A percentile compares a stretch with the other conserved stretches of the same genome.
These are phyloP conservation scores for Heliconius hermathena DNA, from an alignment of 1,140 invertebrate genomes.

Conservation along the genomic window DNA sequence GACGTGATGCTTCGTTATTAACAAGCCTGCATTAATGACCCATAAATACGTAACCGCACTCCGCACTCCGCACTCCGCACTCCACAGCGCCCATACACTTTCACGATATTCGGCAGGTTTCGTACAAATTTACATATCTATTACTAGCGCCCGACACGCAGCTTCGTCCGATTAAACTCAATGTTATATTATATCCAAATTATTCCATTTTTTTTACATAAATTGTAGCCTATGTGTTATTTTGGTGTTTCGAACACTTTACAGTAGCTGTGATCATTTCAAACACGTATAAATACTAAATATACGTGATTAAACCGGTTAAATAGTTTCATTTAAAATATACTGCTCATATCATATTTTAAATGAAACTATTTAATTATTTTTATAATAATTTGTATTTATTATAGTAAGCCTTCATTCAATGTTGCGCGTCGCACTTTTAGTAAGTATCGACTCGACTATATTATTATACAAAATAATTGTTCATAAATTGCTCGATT, in stretches of 20 bases:
- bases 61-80: slow-evolving; percentile 34
- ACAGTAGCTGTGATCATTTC: too few relatives aligned
- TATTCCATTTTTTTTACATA: too few relatives aligned
- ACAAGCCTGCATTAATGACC: slow-evolving; percentile 76
- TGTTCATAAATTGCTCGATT: neutral
- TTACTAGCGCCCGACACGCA: too few relatives aligned
- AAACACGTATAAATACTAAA: too few relatives aligned
- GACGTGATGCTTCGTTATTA: slow-evolving; percentile 78
- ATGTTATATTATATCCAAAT: too few relatives aligned
- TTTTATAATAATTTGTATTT: neutral
- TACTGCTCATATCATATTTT: neutral
- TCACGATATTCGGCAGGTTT: slow-evolving; percentile 44
- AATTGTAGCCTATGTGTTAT: too few relatives aligned
- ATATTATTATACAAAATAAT: neutral
- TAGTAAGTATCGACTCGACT: neutral
- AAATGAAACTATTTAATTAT: neutral
- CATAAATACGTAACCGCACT: slow-evolving; percentile 66
- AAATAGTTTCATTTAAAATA: neutral
- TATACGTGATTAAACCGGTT: too few relatives aligned
- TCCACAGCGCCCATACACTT: slow-evolving; percentile 50
- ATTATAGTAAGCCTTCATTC: neutral
- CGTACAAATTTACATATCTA: neutral
- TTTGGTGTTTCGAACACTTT: too few relatives aligned
- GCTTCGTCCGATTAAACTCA: too few relatives aligned
- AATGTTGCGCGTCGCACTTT: neutral